Evolutionary conservation across 2,888 invertebrate species (phyloP).

Genomic region (Hemithea aestivaria): DNA sequence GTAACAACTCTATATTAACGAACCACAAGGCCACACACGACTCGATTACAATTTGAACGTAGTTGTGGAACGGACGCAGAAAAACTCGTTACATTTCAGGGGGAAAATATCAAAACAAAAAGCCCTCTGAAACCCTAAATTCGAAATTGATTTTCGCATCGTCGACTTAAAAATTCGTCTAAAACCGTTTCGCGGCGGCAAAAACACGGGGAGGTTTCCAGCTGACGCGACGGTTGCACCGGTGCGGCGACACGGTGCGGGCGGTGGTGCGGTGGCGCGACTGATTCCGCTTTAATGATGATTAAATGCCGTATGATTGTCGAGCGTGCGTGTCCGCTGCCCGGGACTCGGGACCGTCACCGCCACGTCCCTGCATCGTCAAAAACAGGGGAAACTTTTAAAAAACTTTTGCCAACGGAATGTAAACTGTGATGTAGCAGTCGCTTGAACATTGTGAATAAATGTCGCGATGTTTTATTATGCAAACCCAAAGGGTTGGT

Average conservation of each 20-base stretch:
- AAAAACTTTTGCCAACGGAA: slow-evolving; percentile 18
- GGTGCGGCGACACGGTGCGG: slow-evolving; percentile 42
- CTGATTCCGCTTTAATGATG: slow-evolving; percentile 76
- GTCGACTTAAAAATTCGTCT: slow-evolving; percentile 43
- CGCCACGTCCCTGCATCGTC: slow-evolving; percentile 21
- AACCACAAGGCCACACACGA: slow-evolving; percentile 2
- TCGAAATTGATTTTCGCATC: slow-evolving; percentile 20
- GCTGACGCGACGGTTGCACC: slow-evolving; percentile 55
- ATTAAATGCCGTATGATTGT: slow-evolving; percentile 75
- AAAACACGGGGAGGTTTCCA: slow-evolving; percentile 56
- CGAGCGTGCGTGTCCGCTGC: slow-evolving; percentile 49
- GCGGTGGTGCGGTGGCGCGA: slow-evolving; percentile 30
- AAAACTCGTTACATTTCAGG: background rate
- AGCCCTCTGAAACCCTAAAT: slow-evolving; percentile 5
- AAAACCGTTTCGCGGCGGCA: slow-evolving; percentile 39
- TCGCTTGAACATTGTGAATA: slow-evolving; percentile 13
- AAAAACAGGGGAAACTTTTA: slow-evolving; percentile 21
- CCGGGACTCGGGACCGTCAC: slow-evolving; percentile 22
- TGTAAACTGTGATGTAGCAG: slow-evolving; percentile 19
- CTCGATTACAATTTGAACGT: too few species aligned
- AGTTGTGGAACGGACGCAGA: too few species aligned
- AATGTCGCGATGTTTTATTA: background rate
- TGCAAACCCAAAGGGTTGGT: background rate
- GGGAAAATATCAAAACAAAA: slow-evolving; percentile 6
- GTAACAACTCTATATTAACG: slow-evolving; percentile 3